Evolutionary conservation across 1,140 invertebrate species (phyloP).

Genomic region (Brachystomella parvula): DNA sequence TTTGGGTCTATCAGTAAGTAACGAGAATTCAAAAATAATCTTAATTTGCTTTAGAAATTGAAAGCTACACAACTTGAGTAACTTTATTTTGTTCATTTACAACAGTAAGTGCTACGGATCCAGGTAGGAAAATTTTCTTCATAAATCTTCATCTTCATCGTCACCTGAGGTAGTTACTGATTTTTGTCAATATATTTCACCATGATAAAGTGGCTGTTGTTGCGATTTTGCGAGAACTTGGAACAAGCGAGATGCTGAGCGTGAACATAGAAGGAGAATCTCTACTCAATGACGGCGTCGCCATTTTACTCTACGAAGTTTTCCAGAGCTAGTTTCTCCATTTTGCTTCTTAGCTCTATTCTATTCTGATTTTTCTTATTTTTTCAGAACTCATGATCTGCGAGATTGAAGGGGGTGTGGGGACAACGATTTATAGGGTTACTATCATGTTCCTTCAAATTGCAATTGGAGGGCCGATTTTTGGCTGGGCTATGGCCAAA

Average conservation of each 20-base stretch:
- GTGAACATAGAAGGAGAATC: slow-evolving; percentile 48
- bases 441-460: slow-evolving; percentile 28
- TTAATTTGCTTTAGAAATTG: no score
- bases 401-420: slow-evolving; percentile 4
- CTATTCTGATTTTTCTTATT: no score
- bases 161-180: slow-evolving; percentile 18
- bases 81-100: not conserved
- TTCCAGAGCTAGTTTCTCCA: not conserved
- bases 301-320: slow-evolving; percentile 45
- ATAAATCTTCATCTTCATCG: slow-evolving; percentile 34
- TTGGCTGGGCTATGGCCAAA: slow-evolving; percentile 45
- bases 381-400: slow-evolving; percentile 35
- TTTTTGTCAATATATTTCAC: not conserved
- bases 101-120: not conserved
- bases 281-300: slow-evolving; percentile 46
- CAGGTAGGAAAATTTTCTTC: not conserved
- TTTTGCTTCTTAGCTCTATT: no score
- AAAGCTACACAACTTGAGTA: no score
- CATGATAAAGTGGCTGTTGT: slow-evolving; percentile 44
- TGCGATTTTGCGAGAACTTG: slow-evolving; percentile 44
- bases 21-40: no score
- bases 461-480: slow-evolving; percentile 42
- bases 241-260: slow-evolving; percentile 44
- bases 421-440: slow-evolving; percentile 4
- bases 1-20: slow-evolving; percentile 41